Base-by-base conservation (phyloP, 2,113 vertebrate species). In the Hylia prasina region DNA sequence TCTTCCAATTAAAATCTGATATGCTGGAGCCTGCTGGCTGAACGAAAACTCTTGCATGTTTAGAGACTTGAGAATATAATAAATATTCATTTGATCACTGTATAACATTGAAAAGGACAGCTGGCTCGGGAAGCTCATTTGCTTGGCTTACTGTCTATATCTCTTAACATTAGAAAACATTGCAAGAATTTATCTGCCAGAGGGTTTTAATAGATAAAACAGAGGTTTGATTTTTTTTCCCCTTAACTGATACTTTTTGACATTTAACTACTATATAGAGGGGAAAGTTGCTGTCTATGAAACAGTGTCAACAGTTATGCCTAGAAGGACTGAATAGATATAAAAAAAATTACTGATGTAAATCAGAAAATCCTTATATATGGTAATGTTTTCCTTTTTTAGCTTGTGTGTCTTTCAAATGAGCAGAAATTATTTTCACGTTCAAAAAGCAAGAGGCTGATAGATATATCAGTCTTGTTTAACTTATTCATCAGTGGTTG, bases 1-100 rank as follows among this genome's bases (percentile, higher is more conserved):
- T 79, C 90, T 93, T 94, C 82, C 93, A 96, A 79, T 95, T 97
- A 94, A 97, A 98, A 85, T 70, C 39, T 82, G 48, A 48, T 93
- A 30, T 85, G 33, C 40, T 84, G 72, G 47, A 85, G 18, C 40
- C 72, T 93, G 37, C 76, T 66, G 69, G 47, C 82, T 82, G 91
- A 97, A 95, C 70, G 48, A 93, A 93, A 95, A 82, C 33, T 87
- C 82, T 85, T 88, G 63, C 89, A 95, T 95, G 37, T 89, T 75
- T 92, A 47, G 93, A 80, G 92, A 97, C 95, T 47, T 92, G 68
- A 92, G 85, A 53, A 87, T 77, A 81, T 82, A 85, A 96, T 97
- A 96, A 97, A 97, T 98, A 97, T 97, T 97, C 90, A 96, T 97
- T 92, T 94, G 92, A 95, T 97, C 90, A 95, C 83, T 79, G 48